Percentiles rank a stretch among this genome's conserved stretches.
phyloP scores from a whole-genome alignment of 1,140 invertebrate species.

The Drosophila carrolli region DNA sequence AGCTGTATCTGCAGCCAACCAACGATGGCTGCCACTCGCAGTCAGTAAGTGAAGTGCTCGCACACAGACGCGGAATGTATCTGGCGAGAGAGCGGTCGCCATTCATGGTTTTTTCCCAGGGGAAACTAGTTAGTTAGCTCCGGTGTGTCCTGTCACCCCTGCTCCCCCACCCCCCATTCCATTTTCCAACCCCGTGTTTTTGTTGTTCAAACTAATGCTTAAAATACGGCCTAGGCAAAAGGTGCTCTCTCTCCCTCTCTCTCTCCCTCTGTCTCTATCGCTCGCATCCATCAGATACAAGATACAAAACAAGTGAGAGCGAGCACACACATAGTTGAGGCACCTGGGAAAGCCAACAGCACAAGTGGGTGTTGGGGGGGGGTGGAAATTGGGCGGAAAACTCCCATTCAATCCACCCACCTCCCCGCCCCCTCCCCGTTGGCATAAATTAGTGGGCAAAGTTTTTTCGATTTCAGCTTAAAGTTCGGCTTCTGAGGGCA shows the following conservation, averaged over 20 bases:
- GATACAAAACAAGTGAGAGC: background rate
- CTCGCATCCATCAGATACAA: background rate
- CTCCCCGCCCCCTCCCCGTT: slow-evolving; percentile 15
- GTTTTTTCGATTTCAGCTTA: slow-evolving; percentile 47
- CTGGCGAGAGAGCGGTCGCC: slow-evolving; percentile 48
- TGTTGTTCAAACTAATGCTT: slow-evolving; percentile 83
- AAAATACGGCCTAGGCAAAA: slow-evolving; percentile 72
- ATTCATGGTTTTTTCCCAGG: slow-evolving; percentile 70
- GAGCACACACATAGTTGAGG: slow-evolving; percentile 15
- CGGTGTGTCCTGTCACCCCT: slow-evolving; percentile 14
- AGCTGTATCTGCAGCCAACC: slow-evolving; percentile 59
- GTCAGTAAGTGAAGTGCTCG: slow-evolving; percentile 76
- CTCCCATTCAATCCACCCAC: slow-evolving; percentile 3
- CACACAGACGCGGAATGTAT: slow-evolving; percentile 4
- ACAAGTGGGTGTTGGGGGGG: slow-evolving; percentile 36
- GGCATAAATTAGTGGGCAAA: slow-evolving; percentile 61
- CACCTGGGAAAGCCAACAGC: slow-evolving; percentile 55
- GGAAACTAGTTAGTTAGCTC: slow-evolving; percentile 52
- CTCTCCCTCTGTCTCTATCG: background rate
- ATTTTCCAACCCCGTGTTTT: slow-evolving; percentile 50
- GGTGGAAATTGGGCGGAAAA: background rate
- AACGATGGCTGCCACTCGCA: slow-evolving; percentile 65
- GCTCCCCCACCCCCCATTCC: background rate
- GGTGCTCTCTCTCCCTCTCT: background rate
- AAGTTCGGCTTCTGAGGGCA: slow-evolving; percentile 24